Base-by-base conservation (phyloP, 2,113 vertebrate species). In the Pyrgilauda ruficollis region DNA sequence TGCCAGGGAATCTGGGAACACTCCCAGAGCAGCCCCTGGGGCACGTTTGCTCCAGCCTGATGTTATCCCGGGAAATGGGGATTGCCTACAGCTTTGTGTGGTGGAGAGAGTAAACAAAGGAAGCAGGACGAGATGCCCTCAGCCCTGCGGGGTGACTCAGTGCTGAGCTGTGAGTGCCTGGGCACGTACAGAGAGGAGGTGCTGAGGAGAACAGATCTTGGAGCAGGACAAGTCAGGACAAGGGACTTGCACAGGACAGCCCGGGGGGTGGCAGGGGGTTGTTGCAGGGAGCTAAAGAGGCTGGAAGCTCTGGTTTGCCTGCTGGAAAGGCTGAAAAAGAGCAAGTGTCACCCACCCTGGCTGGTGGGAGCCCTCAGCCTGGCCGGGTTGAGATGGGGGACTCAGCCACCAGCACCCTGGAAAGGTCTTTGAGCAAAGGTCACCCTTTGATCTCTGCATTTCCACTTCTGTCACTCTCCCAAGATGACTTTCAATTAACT, bases 111-210 rank as follows among this genome's bases (percentile, higher is more conserved):
- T 46, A 72, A 95, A 94, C 68, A 83, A 79, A 96, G 86, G 92
- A 28, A 93, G 82, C 4, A 69, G 89, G 79, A 62, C 26, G 58
- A 94, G 94, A 70, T 96, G 91, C 97, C 93, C 94, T 70, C 11
- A 28, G 86, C 83, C 22, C 74, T 49, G 52, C 3, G 68, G 62
- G 67, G 33, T 96, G 94, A 95, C 80, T 97, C 93, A 93, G 74
- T 30, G 77, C 84, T 21, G 83, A 79, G 86, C 43, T 82, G 26
- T 3, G 89, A 94, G 75, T 92, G 96, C 80, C 95, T 86, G 91
- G 88, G 90, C 97, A 96, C 0, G 95, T 46, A 82, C 46, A 7
- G 69, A 21, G 59, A 20, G 10, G 46, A 75, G 47, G 2, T 95
- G 87, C 63, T 41, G 47, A 56, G 89, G 61, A 64, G 44, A 96